Evolutionary conservation across 2,888 invertebrate genomes (phyloP).

Genomic region (Drosophila melanosoma): DNA sequence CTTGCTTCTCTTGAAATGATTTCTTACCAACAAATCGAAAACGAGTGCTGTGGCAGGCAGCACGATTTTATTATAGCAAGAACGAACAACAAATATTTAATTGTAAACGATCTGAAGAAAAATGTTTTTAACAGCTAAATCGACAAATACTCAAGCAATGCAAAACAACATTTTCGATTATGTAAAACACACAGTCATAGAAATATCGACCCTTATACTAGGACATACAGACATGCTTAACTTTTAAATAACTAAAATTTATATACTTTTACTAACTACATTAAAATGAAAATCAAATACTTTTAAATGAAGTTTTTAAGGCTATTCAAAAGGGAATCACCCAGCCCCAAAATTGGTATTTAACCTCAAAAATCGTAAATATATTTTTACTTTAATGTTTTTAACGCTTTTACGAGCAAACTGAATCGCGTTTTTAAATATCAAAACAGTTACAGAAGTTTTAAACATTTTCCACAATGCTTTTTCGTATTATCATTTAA

Average conservation of each 20-base stretch:
- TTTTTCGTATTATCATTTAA: slow-evolving; percentile 56
- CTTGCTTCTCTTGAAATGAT: slow-evolving; percentile 39
- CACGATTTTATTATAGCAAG: slow-evolving; percentile 36
- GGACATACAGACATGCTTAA: slow-evolving; percentile 41
- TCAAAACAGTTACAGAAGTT: slow-evolving; percentile 40
- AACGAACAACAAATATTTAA: slow-evolving; percentile 5
- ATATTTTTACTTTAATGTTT: slow-evolving; percentile 77
- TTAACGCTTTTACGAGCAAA: slow-evolving; percentile 77
- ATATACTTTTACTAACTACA: slow-evolving; percentile 62
- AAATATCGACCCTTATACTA: slow-evolving; percentile 21
- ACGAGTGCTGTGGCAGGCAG: slow-evolving; percentile 30
- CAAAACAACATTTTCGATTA: slow-evolving; percentile 28
- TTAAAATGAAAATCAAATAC: slow-evolving; percentile 46
- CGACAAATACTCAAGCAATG: slow-evolving; percentile 21
- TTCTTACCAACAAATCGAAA: slow-evolving; percentile 30
- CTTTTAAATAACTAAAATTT: slow-evolving; percentile 60
- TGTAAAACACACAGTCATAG: slow-evolving; percentile 18
- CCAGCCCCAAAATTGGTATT: slow-evolving; percentile 60
- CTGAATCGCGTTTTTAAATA: slow-evolving; percentile 65
- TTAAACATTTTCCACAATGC: slow-evolving; percentile 62
- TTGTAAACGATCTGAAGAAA: slow-evolving; percentile 10
- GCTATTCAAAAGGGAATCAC: slow-evolving; percentile 35
- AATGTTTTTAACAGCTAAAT: slow-evolving; percentile 30
- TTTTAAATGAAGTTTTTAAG: slow-evolving; percentile 71
- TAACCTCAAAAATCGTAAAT: slow-evolving; percentile 48